phyloP scores from a whole-genome alignment of 2,113 vertebrate genomes.

The Syngnathus scovelli region DNA sequence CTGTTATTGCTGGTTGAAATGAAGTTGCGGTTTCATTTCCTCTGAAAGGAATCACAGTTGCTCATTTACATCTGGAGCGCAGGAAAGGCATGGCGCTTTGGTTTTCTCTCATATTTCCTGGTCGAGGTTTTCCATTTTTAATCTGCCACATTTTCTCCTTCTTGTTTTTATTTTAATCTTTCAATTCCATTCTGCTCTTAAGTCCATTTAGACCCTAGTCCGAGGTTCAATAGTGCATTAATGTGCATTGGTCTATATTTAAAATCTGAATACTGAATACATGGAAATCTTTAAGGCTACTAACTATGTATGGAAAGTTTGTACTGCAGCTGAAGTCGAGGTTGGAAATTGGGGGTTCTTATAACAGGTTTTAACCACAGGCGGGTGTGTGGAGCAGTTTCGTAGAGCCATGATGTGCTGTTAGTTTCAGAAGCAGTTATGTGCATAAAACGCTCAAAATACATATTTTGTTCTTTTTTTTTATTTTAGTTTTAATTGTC shows the following conservation, averaged over 20 bases:
- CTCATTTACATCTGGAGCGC: constrained; percentile 40
- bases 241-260: constrained; percentile 40
- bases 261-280: constrained; percentile 31
- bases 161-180: constrained; percentile 29
- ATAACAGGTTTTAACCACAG: constrained; percentile 29
- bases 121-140: constrained; percentile 41
- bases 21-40: constrained; percentile 29
- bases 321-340: constrained; percentile 10
- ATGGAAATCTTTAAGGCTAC: constrained; percentile 35
- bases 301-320: constrained; percentile 11
- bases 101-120: constrained; percentile 31
- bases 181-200: constrained; percentile 46
- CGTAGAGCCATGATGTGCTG: constrained; percentile 10
- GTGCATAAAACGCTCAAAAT: not conserved
- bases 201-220: constrained; percentile 44
- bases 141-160: constrained; percentile 12
- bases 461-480: not conserved
- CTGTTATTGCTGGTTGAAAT: not conserved
- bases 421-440: not conserved
- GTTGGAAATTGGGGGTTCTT: constrained; percentile 20
- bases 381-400: constrained; percentile 8
- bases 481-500: not conserved
- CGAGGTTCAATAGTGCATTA: constrained; percentile 33
- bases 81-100: constrained; percentile 2
- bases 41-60: constrained; percentile 17